A percentile compares a stretch with the other conserved stretches of the same genome.
Conservation (phyloP, 2,888 invertebrate species). For the Tuta absoluta region DNA sequence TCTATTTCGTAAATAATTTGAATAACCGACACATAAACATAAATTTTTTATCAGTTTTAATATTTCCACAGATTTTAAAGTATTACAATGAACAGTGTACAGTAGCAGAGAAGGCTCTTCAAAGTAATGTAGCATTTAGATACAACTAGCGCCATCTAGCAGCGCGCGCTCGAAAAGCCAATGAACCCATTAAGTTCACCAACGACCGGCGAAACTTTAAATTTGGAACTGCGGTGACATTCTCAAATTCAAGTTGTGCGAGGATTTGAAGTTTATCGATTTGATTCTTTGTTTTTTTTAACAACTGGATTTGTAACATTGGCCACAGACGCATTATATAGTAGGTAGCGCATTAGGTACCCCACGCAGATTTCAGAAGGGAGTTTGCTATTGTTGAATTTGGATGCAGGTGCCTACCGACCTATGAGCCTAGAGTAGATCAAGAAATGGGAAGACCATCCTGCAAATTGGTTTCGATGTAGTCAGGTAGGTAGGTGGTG, state of each 20-base stretch:
- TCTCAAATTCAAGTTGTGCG: constrained; percentile 18
- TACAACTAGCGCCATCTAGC: constrained; percentile 49
- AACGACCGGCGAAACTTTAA: constrained; percentile 29
- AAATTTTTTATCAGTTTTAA: background rate
- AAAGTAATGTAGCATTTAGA: constrained; percentile 7
- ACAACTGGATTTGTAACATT: background rate
- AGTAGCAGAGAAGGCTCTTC: background rate
- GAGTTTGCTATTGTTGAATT: background rate
- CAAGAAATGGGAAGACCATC: background rate
- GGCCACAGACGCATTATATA: too few relatives aligned
- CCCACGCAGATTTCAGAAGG: background rate
- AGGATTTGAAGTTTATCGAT: constrained; percentile 16
- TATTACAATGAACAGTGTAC: background rate
- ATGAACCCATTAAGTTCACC: constrained; percentile 24
- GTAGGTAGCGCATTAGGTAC: too few relatives aligned
- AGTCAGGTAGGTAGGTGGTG: background rate
- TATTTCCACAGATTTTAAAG: background rate
- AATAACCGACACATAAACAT: background rate
- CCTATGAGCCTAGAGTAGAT: background rate
- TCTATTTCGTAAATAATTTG: constrained; percentile 11
- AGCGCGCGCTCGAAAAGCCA: constrained; percentile 20
- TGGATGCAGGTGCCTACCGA: background rate
- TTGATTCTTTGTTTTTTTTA: constrained; percentile 1
- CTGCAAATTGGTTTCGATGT: background rate
- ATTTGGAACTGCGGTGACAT: constrained; percentile 37